phyloP scores from a whole-genome alignment of 2,888 invertebrate species.

The Salticus scenicus region DNA sequence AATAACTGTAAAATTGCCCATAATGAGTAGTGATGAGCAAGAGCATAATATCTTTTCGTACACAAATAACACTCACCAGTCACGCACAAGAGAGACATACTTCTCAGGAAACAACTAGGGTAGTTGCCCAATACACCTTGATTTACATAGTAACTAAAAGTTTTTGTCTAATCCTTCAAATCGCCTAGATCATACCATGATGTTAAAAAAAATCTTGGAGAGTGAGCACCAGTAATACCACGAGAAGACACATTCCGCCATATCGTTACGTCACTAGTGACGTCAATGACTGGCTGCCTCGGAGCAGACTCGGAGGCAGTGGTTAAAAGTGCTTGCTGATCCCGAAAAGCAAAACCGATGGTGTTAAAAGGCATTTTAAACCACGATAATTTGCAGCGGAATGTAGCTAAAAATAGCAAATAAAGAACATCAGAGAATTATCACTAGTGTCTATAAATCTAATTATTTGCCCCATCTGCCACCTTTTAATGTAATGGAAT shows the following conservation, averaged over 20 bases:
- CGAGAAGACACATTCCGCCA: slow-evolving; percentile 68
- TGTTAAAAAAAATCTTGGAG: slow-evolving; percentile 54
- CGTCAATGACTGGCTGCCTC: slow-evolving; percentile 68
- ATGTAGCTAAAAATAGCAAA: too few species aligned
- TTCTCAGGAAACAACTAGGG: slow-evolving; percentile 37
- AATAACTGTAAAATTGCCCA: neutral
- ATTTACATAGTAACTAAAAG: slow-evolving; percentile 61
- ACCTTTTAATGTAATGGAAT: too few species aligned
- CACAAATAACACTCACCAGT: slow-evolving; percentile 71
- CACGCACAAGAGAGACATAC: slow-evolving; percentile 72
- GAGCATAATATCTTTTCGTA: slow-evolving; percentile 38
- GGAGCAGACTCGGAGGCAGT: slow-evolving; percentile 67
- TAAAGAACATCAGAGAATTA: too few species aligned
- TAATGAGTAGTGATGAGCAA: slow-evolving; percentile 26
- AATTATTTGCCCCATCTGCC: too few species aligned
- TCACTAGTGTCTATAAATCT: too few species aligned
- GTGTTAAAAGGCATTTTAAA: neutral
- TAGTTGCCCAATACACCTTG: slow-evolving; percentile 64
- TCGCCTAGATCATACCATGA: slow-evolving; percentile 49
- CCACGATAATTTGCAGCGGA: neutral
- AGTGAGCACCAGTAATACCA: slow-evolving; percentile 58
- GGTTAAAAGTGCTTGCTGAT: neutral
- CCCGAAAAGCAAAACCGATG: neutral
- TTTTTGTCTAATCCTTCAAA: slow-evolving; percentile 38
- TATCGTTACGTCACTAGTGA: slow-evolving; percentile 68